phyloP scores from a whole-genome alignment of 2,797 vertebrate genomes.

The Potorous gilbertii region DNA sequence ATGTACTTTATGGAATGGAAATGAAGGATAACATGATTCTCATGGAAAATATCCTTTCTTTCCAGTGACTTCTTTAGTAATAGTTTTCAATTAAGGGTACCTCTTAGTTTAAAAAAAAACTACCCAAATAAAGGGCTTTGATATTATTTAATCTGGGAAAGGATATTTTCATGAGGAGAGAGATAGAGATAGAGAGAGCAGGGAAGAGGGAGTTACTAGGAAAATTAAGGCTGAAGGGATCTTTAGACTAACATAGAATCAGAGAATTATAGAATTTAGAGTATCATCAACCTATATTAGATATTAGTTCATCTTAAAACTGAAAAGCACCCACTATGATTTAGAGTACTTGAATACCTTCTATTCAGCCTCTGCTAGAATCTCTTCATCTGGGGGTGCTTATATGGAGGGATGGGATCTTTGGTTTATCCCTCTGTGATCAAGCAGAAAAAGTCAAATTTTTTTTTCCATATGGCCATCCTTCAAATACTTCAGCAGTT shows the following conservation, averaged over 20 bases:
- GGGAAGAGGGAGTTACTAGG: neutral
- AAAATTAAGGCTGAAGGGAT: neutral
- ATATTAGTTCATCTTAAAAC: neutral
- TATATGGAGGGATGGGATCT: neutral
- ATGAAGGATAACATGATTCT: neutral
- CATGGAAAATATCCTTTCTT: neutral
- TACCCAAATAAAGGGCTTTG: neutral
- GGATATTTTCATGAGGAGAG: neutral
- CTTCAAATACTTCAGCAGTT: neutral
- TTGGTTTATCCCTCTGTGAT: neutral
- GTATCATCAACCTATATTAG: neutral
- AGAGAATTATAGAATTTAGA: neutral
- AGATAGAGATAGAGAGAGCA: neutral
- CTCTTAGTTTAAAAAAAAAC: neutral
- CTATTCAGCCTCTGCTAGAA: neutral
- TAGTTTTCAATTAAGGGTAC: neutral
- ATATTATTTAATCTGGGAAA: neutral
- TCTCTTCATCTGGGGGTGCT: neutral
- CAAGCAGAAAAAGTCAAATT: neutral
- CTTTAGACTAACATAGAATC: neutral
- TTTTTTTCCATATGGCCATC: neutral
- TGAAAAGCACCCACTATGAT: neutral
- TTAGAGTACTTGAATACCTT: neutral
- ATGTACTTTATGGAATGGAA: accelerated
- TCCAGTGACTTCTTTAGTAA: neutral